Evolutionary conservation across 1,140 invertebrate genomes (phyloP), one percentile per base, ranked within the genome.

Genomic region (Oedothorax gibbosus): DNA sequence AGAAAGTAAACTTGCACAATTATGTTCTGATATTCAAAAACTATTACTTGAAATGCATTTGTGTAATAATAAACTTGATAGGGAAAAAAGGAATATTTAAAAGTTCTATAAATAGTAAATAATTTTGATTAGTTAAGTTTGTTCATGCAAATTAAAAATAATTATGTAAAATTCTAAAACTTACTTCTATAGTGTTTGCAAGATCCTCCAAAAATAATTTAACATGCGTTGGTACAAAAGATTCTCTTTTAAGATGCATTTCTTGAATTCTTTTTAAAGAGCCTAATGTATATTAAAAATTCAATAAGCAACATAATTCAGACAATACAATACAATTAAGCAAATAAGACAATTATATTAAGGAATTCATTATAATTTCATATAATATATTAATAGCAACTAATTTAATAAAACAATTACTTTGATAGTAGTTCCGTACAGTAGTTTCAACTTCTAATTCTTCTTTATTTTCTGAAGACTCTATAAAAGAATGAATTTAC

Each of bases 191-290:
- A 75, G 83, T 68, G 77, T 88, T 86, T 8, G 88, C 87, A 21
- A 89, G 81, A 54, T 89, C 87, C 87, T 89, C 89, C 49, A 89
- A 64, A 53, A 88, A 84, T n/a, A 14, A 20, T 77, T 78, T 73
- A 7, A 72, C 35, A 68, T 75, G 11, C 7, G 64, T 69, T 18
- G 76, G 56, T 51, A 15, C 68, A n/a, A 62, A 20, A 60, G 62
- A 51, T 50, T 84, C 72, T 84, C 64, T 83, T 49, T 68, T 71
- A 51, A 12, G 21, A 20, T 12, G 71, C 14, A 50, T 51, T 51
- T 76, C 85, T 69, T 71, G 56, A 35, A 86, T 51, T 60, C 62
- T 86, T 84, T 83, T 68, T 10, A 68, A n/a, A 21, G 51, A 66
- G 51, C 12, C 76, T 79, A 57, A 89, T 75, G 73, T 82, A 82